phyloP scores from a whole-genome alignment of 2,888 invertebrate species.

The Achlya flavicornis region DNA sequence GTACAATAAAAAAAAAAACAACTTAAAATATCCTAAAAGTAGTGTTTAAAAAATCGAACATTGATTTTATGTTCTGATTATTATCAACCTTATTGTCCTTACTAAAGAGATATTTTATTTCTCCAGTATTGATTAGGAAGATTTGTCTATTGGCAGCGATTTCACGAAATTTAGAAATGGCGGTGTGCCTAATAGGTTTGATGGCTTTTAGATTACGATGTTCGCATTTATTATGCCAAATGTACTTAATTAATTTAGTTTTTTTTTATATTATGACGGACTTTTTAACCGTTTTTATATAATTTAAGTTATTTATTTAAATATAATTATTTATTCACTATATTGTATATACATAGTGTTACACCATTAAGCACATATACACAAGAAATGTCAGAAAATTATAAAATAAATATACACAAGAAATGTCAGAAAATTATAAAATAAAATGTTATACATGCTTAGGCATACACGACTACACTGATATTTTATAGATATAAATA shows the following conservation, averaged over 20 bases:
- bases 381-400: too few relatives aligned
- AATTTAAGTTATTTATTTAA: not conserved
- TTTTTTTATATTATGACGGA: not conserved
- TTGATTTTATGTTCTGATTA: too few relatives aligned
- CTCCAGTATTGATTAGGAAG: too few relatives aligned
- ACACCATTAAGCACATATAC: not conserved
- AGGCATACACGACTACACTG: not conserved
- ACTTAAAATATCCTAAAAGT: too few relatives aligned
- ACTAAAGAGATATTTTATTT: too few relatives aligned
- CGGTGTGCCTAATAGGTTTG: too few relatives aligned
- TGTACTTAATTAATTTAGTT: slow-evolving; percentile 21
- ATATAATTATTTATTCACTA: not conserved
- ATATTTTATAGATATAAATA: not conserved
- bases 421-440: not conserved
- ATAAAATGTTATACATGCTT: not conserved
- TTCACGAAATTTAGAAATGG: too few relatives aligned
- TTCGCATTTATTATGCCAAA: slow-evolving; percentile 37
- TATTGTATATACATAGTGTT: not conserved
- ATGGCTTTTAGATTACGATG: slow-evolving; percentile 8
- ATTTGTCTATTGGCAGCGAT: too few relatives aligned
- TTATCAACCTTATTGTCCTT: too few relatives aligned
- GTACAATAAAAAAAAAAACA: too few relatives aligned
- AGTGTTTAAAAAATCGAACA: too few relatives aligned
- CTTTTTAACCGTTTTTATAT: not conserved
- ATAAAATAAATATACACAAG: not conserved